These are phyloP conservation scores for Tetranychus truncatus DNA, from an alignment of 2,888 invertebrate genomes.

Conservation along the genomic window DNA sequence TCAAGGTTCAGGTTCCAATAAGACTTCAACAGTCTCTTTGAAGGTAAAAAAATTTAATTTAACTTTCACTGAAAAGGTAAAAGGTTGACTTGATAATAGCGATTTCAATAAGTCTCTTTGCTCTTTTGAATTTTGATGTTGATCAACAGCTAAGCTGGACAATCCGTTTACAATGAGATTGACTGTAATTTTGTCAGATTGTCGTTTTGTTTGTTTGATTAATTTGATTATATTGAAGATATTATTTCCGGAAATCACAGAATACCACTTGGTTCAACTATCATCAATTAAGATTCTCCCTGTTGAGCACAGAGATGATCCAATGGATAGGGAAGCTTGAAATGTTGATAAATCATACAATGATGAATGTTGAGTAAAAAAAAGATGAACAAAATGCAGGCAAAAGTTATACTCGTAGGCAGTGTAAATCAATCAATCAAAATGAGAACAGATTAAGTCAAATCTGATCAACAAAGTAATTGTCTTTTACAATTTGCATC, in stretches of 20 bases:
- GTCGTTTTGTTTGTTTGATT: background rate
- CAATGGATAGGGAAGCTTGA: background rate
- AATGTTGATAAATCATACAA: background rate
- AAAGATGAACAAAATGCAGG: too few relatives aligned
- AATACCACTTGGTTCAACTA: background rate
- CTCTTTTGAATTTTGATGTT: too few relatives aligned
- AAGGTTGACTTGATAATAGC: too few relatives aligned
- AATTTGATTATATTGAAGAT: background rate
- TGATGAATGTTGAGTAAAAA: too few relatives aligned
- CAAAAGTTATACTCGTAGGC: background rate
- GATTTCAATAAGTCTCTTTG: too few relatives aligned
- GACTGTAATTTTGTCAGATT: background rate
- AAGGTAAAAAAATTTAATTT: too few relatives aligned
- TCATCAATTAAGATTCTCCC: background rate
- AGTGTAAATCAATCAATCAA: background rate
- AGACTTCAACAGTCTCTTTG: too few relatives aligned
- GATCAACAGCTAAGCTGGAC: too few relatives aligned
- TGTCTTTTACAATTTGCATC: background rate
- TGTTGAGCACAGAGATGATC: background rate
- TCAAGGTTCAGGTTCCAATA: too few relatives aligned
- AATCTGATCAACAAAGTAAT: too few relatives aligned
- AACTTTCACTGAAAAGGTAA: too few relatives aligned
- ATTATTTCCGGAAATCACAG: background rate
- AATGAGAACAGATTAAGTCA: too few relatives aligned
- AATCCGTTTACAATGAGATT: background rate